These are phyloP conservation scores for Hoplostethus mediterraneus DNA, from an alignment of 2,797 vertebrate species.

Conservation along the genomic window DNA sequence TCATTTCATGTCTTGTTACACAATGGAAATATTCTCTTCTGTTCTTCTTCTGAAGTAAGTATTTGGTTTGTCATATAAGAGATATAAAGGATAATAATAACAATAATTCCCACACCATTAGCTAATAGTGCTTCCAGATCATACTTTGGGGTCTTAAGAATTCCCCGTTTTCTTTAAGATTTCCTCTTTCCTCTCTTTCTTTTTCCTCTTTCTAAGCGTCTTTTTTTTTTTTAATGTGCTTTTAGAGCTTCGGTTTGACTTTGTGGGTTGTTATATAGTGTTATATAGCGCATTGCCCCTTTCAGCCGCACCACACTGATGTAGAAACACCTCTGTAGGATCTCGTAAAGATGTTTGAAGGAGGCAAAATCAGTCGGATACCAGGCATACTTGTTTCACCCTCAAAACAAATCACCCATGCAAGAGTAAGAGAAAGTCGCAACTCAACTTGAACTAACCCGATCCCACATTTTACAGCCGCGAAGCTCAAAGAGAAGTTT, in stretches of 20 bases:
- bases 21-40: neutral
- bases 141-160: slow-evolving; percentile 38
- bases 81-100: neutral
- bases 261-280: slow-evolving; percentile 36
- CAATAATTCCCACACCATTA: neutral
- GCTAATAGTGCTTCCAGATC: slow-evolving; percentile 38
- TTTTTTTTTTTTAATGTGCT: slow-evolving; percentile 42
- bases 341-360: slow-evolving; percentile 61
- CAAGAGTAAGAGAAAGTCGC: slow-evolving; percentile 63
- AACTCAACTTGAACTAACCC: slow-evolving; percentile 72
- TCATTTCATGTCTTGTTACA: neutral
- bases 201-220: neutral
- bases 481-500: slow-evolving; percentile 83
- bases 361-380: slow-evolving; percentile 68
- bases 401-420: slow-evolving; percentile 80
- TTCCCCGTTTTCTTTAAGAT: neutral
- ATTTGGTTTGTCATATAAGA: no score
- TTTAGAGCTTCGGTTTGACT: slow-evolving; percentile 35
- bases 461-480: slow-evolving; percentile 80
- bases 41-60: neutral
- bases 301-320: slow-evolving; percentile 40
- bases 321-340: slow-evolving; percentile 67
- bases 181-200: no score
- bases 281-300: slow-evolving; percentile 35
- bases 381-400: slow-evolving; percentile 77